phyloP scores from a whole-genome alignment of 2,888 invertebrate species.

The Diarsia rubi region DNA sequence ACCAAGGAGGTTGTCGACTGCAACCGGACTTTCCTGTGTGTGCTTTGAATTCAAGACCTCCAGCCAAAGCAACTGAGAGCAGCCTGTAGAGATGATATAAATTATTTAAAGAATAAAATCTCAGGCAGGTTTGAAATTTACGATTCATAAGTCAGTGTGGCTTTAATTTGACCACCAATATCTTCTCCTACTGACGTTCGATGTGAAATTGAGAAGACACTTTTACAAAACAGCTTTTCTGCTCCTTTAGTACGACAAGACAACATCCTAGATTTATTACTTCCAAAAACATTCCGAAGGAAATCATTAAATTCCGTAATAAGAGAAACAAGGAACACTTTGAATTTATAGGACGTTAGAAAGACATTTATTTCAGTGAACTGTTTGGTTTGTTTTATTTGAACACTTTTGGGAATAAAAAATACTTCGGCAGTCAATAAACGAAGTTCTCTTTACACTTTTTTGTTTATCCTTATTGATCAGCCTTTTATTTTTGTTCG shows the following conservation, averaged over 20 bases:
- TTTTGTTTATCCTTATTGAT: conserved; percentile 15
- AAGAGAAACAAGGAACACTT: conserved; percentile 21
- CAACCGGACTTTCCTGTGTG: no score
- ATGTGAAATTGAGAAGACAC: neutral
- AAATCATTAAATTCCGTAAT: conserved; percentile 40
- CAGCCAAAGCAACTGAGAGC: no score
- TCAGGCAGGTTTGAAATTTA: no score
- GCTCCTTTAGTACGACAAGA: neutral
- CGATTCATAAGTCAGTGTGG: no score
- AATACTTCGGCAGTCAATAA: conserved; percentile 61
- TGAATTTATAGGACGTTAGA: conserved; percentile 38
- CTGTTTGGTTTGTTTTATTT: conserved; percentile 50
- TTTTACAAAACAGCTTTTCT: neutral
- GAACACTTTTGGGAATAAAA: conserved; percentile 58
- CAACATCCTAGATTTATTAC: conserved; percentile 25
- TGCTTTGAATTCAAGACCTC: no score
- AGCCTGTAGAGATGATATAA: no score
- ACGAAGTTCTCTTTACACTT: conserved; percentile 32
- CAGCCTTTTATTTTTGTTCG: conserved; percentile 46
- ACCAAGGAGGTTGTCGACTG: no score
- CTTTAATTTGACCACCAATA: no score
- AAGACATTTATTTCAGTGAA: conserved; percentile 50
- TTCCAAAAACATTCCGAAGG: conserved; percentile 35
- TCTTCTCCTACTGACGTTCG: no score
- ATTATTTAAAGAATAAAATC: no score